Evolutionary conservation across 2,888 invertebrate species (phyloP), one percentile per base, ranked within the genome.

Genomic region (Coremacera marginata): DNA sequence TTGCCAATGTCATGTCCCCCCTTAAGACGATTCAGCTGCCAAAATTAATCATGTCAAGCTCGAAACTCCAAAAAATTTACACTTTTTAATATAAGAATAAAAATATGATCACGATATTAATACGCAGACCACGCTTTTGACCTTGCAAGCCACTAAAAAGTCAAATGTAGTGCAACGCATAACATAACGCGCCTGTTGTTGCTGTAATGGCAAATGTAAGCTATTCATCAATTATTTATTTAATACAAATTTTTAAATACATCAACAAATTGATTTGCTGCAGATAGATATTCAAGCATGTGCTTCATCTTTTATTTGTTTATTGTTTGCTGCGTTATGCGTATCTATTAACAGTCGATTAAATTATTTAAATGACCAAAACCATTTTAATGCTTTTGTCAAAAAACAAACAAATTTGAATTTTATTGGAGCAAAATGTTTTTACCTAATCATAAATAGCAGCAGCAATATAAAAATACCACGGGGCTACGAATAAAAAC

Each of bases 111-210:
- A 52, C 7, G 16, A 8, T 19, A 3, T 5, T 8, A 25, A n/a
- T n/a, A 19, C 16, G 34, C 11, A 51, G 68, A 49, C 19, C 9
- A 51, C 73, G 63, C 44, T 19, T 65, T 16, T 57, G 72, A 77
- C 77, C 77, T 77, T 77, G 76, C 67, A 52, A 72, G 72, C 72
- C 72, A 67, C 22, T 76, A n/a, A n/a, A 70, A 55, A 19, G 65
- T 65, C n/a, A 19, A 37, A 65, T 65, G 27, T 65, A 34, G 34
- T 65, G 27, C 34, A 65, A 37, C 37, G 27, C n/a, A 27, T 37
- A 37, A 1, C 2, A 0, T 14, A 44, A 19, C 16, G 19, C n/a
- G 25, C 16, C 37, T 14, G 11, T 65, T 34, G 16, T 65, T 65
- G 31, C 2, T 63, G 31, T 31, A 14, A n/a, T 65, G 31, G 4